Conservation (phyloP, 2,888 invertebrate genomes). For the Synergus itoensis region DNA sequence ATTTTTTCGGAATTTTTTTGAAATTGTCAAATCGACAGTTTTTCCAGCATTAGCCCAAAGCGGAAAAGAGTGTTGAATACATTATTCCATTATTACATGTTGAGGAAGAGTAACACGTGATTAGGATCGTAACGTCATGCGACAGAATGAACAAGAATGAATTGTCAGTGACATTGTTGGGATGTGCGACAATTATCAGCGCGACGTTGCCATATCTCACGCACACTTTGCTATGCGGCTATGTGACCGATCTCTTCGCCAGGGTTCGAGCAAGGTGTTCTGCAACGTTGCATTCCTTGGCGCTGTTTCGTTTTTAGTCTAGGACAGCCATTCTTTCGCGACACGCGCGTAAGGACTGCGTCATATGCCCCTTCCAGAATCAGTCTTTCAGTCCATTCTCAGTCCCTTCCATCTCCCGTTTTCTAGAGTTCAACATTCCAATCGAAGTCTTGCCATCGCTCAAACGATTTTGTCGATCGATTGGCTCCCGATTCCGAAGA, state of each 20-base stretch:
- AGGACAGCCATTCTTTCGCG: conserved; percentile 73
- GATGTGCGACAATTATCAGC: conserved; percentile 74
- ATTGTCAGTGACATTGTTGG: conserved; percentile 68
- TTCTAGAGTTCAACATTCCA: conserved; percentile 52
- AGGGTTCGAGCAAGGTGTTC: conserved; percentile 67
- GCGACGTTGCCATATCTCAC: conserved; percentile 72
- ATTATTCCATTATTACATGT: conserved; percentile 17
- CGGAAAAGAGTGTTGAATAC: neutral
- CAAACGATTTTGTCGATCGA: conserved; percentile 49
- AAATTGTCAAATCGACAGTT: neutral
- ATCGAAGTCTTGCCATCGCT: conserved; percentile 50
- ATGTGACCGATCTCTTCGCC: conserved; percentile 42
- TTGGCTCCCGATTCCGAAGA: conserved; percentile 29
- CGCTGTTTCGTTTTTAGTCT: conserved; percentile 75
- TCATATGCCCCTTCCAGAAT: conserved; percentile 47
- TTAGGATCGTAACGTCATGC: conserved; percentile 54
- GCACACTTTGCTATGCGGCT: conserved; percentile 59
- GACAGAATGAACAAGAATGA: conserved; percentile 66
- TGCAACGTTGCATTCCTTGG: conserved; percentile 73
- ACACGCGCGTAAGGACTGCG: conserved; percentile 68
- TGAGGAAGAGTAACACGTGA: conserved; percentile 65
- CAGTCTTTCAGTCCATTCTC: conserved; percentile 38
- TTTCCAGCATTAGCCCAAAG: neutral
- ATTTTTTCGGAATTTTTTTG: neutral
- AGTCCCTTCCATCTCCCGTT: conserved; percentile 46